Evolutionary conservation across 2,797 vertebrate genomes (phyloP), one percentile per base, ranked within the genome.

Genomic region (Morus bassanus): DNA sequence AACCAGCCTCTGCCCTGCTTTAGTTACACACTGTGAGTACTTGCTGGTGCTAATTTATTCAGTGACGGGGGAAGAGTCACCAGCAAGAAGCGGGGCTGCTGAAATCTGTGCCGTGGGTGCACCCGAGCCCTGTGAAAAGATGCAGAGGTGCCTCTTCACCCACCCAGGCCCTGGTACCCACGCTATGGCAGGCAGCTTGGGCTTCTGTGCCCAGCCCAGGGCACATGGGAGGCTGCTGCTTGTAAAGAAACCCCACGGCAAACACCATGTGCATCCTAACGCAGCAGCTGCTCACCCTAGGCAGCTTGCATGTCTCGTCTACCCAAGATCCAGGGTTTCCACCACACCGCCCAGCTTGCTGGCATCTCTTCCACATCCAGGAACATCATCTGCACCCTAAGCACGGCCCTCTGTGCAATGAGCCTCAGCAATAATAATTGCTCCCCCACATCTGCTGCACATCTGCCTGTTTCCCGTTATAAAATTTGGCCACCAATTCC

Each of bases 31-130:
- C 73, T 4, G 2, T 4, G 16, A 93, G 83, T 69, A 13, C 87
- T 77, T 7, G 8, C 68, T 37, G 77, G 75, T 95, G 96, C 51
- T 76, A 95, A 96, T 93, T 95, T 94, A 96, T 96, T 81, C 96
- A 94, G 85, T 0, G 63, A 31, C 0, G 4, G 56, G 53, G 76
- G 79, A 91, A 95, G 89, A 95, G 95, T 85, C 90, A 94, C 76
- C 83, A 51, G 87, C 78, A 88, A 10, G 5, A 19, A 67, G 35
- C 15, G 39, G 63, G 27, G 57, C 41, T 94, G 85, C 59, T 56
- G 63, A 73, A 77, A 70, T 85, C 74, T 85, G 83, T 14, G 13
- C 88, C 10, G 25, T 0, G 69, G 85, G 41, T 43, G 53, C 73
- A 41, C 41, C 28, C 9, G 0, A 89, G 60, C 70, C 79, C 64